A percentile compares a stretch with the other conserved stretches of the same genome.
These are phyloP conservation scores for Esperia sulphurella DNA, from an alignment of 2,888 invertebrate species.

Conservation along the genomic window DNA sequence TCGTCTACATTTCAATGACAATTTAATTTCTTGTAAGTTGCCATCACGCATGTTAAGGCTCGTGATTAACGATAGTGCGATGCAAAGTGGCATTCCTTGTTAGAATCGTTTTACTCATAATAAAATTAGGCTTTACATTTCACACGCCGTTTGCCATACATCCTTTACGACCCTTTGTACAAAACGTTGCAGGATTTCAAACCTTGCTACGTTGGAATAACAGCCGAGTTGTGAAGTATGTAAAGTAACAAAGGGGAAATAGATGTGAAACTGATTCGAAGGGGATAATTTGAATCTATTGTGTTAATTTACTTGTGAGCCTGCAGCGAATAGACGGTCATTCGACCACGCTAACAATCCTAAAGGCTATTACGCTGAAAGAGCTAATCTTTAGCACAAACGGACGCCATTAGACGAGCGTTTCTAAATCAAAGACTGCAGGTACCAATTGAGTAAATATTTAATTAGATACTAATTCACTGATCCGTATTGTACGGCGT, in stretches of 20 bases:
- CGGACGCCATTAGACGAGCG: too few species aligned
- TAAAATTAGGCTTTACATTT: conserved; percentile 52
- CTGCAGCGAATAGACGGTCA: neutral
- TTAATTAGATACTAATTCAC: too few species aligned
- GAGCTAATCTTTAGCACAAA: neutral
- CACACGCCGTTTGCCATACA: conserved; percentile 38
- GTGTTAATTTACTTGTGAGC: conserved; percentile 14
- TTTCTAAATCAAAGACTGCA: too few species aligned
- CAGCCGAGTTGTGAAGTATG: neutral
- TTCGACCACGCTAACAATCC: neutral
- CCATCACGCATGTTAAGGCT: too few species aligned
- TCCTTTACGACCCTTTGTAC: conserved; percentile 31
- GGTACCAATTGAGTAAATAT: too few species aligned
- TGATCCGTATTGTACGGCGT: too few species aligned
- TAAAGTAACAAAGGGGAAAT: conserved; percentile 13
- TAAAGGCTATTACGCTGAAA: neutral
- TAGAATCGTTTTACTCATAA: conserved; percentile 44
- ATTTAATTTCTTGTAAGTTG: too few species aligned
- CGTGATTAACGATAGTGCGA: conserved; percentile 9
- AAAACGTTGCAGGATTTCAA: neutral
- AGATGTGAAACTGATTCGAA: conserved; percentile 28
- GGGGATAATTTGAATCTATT: conserved; percentile 23
- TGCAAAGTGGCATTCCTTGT: conserved; percentile 16
- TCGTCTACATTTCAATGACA: too few species aligned
- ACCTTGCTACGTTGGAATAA: neutral